These are phyloP conservation scores for Acanthococcus lagerstroemiae DNA, from an alignment of 2,888 invertebrate genomes.

Conservation along the genomic window DNA sequence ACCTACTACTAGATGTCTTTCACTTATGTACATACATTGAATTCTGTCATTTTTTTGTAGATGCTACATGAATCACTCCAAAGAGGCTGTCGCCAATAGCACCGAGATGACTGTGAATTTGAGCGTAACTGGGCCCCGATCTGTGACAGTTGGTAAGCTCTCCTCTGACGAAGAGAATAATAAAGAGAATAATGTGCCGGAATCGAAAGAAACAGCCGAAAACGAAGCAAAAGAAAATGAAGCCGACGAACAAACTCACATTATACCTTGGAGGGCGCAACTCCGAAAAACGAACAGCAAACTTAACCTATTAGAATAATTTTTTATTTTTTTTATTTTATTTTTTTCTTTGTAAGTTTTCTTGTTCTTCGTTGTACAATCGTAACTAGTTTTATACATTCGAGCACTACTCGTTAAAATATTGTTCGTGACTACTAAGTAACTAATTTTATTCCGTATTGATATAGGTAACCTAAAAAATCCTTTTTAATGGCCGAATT, in stretches of 20 bases:
- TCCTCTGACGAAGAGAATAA: conserved; percentile 35
- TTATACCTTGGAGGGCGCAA: conserved; percentile 83
- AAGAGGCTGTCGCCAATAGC: conserved; percentile 9
- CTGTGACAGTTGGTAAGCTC: conserved; percentile 17
- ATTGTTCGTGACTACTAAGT: no score
- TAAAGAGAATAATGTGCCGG: conserved; percentile 42
- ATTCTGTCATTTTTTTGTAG: not conserved
- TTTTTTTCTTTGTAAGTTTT: not conserved
- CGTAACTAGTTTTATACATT: not conserved
- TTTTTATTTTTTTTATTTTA: not conserved
- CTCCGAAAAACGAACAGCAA: conserved; percentile 83
- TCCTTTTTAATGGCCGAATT: no score
- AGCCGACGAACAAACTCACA: conserved; percentile 50
- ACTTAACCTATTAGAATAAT: conserved; percentile 63
- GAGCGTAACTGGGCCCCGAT: not conserved
- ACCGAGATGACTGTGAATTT: conserved; percentile 16
- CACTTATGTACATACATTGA: not conserved
- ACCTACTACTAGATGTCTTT: no score
- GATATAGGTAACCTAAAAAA: no score
- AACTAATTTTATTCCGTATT: no score
- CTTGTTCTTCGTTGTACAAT: not conserved
- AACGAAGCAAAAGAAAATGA: conserved; percentile 38
- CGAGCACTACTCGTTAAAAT: not conserved
- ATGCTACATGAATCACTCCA: conserved; percentile 2
- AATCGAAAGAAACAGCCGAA: conserved; percentile 36